Evolutionary conservation across 2,797 vertebrate species (phyloP), one percentile per base, ranked within the genome.

Genomic region (Onychomys torridus): DNA sequence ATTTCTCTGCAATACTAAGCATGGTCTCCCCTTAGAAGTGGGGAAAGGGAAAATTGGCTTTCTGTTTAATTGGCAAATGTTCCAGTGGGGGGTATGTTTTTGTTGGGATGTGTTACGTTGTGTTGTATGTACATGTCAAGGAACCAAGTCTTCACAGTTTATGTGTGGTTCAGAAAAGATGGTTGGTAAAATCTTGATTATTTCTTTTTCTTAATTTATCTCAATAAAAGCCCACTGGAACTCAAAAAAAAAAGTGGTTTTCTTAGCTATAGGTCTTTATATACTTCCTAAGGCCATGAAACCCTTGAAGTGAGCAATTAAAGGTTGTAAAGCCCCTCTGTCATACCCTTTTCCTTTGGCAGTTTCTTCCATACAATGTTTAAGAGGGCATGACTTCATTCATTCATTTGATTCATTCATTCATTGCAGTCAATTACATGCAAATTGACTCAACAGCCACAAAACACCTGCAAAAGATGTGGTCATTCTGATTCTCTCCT

Each of bases 171-270:
- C 87, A 90, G 93, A 96, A 97, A 97, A 96, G 87, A 97, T 92
- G 97, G 97, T 96, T 98, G 98, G 96, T 96, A 98, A 98, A 98
- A 99, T 98, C 98, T 98, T 98, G 98, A 94, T 97, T 97, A 98
- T 98, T 98, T 69, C 29, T 97, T 96, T 98, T 98, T 98, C 98
- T 99, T 99, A 97, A 98, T 99, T 99, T 98, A 97, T 97, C 97
- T 98, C 98, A 99, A 99, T 99, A 99, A 99, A 99, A 99, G 98
- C 99, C 99, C 99, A 99, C 99, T 99, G 99, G 99, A 99, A 99
- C 99, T 99, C 99, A n/a, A n/a, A n/a, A n/a, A n/a, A n/a, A n/a
- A n/a, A n/a, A n/a, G n/a, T 11, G 34, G 29, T 27, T 89, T 2
- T 55, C 52, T 23, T 91, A 57, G 29, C 37, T 5, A 49, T 16